A percentile compares a stretch with the other conserved stretches of the same genome.
Conservation (phyloP, 2,113 vertebrate species). For the Aix galericulata region DNA sequence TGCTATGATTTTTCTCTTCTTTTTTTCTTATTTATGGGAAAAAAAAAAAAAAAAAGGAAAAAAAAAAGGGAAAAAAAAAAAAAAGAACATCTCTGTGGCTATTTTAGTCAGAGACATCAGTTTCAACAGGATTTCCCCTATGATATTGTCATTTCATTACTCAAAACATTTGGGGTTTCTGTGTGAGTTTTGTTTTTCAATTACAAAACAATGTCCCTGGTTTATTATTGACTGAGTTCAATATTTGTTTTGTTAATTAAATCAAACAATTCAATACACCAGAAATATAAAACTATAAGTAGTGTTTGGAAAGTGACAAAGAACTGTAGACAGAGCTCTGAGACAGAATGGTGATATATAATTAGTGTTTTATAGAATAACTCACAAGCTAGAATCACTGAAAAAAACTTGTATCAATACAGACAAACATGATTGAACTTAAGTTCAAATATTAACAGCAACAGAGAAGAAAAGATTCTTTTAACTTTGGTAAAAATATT, state of each 20-base stretch:
- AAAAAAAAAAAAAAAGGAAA: too few relatives aligned
- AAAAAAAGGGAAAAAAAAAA: neutral
- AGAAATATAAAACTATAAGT: neutral
- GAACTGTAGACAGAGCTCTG: neutral
- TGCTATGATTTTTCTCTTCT: neutral
- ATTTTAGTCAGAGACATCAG: neutral
- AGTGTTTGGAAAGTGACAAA: neutral
- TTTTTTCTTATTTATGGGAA: neutral
- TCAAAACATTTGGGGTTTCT: neutral
- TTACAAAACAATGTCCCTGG: neutral
- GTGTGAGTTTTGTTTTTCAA: neutral
- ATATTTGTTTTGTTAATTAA: neutral
- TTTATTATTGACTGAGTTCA: neutral
- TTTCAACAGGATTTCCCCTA: neutral
- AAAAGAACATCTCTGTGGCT: neutral
- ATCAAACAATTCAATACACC: neutral
- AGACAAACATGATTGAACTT: neutral
- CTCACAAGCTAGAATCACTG: neutral
- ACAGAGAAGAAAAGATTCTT: fast-evolving
- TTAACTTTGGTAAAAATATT: neutral
- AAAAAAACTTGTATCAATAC: neutral
- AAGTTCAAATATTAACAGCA: neutral
- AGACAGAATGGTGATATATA: neutral
- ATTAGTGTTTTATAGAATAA: neutral
- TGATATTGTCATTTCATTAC: neutral